Percentiles rank a stretch among this genome's conserved stretches.
phyloP scores from a whole-genome alignment of 2,113 vertebrate genomes.

The Alaudala cheleensis region DNA sequence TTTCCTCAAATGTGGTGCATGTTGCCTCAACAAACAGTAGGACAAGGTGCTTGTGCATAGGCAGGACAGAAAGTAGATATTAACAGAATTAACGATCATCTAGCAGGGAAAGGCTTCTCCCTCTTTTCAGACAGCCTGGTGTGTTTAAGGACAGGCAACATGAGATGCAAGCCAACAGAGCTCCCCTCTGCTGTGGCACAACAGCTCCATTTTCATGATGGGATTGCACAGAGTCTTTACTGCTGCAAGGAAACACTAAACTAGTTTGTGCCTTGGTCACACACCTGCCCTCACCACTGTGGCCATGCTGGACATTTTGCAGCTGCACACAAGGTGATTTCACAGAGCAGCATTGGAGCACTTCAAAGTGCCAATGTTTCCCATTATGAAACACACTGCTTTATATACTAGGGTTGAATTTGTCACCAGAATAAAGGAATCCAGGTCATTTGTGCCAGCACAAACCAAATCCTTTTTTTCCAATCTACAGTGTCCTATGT shows the following conservation, averaged over 20 bases:
- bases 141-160: constrained; percentile 1
- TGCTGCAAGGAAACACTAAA: not conserved
- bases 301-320: not conserved
- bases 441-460: not conserved
- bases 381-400: not conserved
- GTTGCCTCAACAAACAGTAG: not conserved
- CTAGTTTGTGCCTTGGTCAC: not conserved
- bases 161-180: not conserved
- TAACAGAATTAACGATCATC: not conserved
- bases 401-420: not conserved
- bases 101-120: not conserved
- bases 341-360: not conserved
- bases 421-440: constrained; percentile 7
- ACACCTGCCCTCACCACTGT: not conserved
- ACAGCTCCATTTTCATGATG: not conserved
- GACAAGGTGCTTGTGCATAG: not conserved
- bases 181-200: not conserved
- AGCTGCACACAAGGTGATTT: not conserved
- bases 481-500: not conserved
- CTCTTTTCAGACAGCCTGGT: not conserved
- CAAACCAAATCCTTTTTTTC: not conserved
- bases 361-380: not conserved
- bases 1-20: not conserved
- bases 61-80: not conserved
- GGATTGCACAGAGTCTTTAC: not conserved